A percentile compares a stretch with the other conserved stretches of the same genome.
Evolutionary conservation across 2,888 invertebrate genomes (phyloP).

Genomic region (Caenorhabditis sp.): DNA sequence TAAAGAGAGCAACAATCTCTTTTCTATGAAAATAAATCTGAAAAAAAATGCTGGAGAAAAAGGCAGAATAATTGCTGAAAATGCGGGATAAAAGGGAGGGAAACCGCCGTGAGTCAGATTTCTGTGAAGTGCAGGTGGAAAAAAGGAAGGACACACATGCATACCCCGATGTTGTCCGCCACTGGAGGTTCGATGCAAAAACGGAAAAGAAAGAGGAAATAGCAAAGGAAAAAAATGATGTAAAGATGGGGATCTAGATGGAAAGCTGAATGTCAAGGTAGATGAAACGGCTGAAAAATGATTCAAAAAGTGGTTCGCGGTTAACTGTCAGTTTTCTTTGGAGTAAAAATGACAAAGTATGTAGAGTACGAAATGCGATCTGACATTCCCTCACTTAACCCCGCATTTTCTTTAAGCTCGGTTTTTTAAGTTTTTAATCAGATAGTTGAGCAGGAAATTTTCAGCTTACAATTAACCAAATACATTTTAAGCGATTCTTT

Average conservation of each 20-base stretch:
- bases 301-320: background rate
- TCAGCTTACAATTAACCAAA: too few relatives aligned
- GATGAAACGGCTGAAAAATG: background rate
- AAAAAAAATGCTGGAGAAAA: background rate
- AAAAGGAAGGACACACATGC: slow-evolving; percentile 10
- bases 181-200: background rate
- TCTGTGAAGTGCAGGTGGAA: slow-evolving; percentile 28
- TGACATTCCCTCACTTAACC: slow-evolving; percentile 13
- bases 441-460: too few relatives aligned
- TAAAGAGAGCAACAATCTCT: slow-evolving; percentile 15
- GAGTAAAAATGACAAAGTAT: background rate
- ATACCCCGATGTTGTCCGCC: background rate
- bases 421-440: too few relatives aligned
- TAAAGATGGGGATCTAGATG: background rate
- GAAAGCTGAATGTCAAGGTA: slow-evolving; percentile 6
- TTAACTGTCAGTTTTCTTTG: background rate
- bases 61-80: slow-evolving; percentile 16
- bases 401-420: too few relatives aligned
- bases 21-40: background rate
- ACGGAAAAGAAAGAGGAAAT: too few relatives aligned
- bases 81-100: background rate
- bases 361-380: slow-evolving; percentile 17
- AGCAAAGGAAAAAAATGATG: background rate
- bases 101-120: slow-evolving; percentile 20
- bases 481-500: too few relatives aligned